Evolutionary conservation across 2,888 invertebrate genomes (phyloP), one percentile per base, ranked within the genome.

Genomic region (Yponomeuta evonymella): DNA sequence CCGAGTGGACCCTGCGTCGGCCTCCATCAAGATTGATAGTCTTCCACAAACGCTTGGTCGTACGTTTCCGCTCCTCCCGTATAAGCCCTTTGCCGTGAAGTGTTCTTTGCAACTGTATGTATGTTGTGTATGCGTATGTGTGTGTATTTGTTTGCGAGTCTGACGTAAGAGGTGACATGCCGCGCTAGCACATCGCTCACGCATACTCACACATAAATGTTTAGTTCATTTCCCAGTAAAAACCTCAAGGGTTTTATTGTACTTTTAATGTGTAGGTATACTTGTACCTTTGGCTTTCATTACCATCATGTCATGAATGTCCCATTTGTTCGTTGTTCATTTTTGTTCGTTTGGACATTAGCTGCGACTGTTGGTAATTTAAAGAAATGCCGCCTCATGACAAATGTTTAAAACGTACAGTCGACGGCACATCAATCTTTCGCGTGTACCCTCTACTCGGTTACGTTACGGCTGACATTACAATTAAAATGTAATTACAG

Each of bases 1-100:
- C 73, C 77, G 81, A 84, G 85, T 86, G 85, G 85, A 85, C 85
- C 86, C 87, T 79, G 86, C 83, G 87, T 87, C 86, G 81, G 83
- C 84, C 84, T 79, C 82, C 81, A 76, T 81, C 76, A 84, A 89
- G 88, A 89, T 90, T 88, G 88, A 89, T 89, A 85, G 82, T 80
- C 80, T 82, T 79, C 79, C 51, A 15, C 51, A 15, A 58, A 58
- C 15, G 65, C 65, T 65, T 65, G 65, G 65, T 23, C 9, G 65
- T 33, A n/a, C 30, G 65, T 65, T 65, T 33, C 65, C 65, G 33
- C 65, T 33, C 33, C 23, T 65, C 33, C 29, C 29, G 33, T 30
- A n/a, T 8, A 65, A 65, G 65, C 11, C 33, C 29, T 11, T 65
- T 30, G 33, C 11, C 9, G 33, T 23, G 11, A 58, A 15, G 51